Percentiles rank a stretch among this genome's conserved stretches.
These are phyloP conservation scores for Herpailurus yagouaroundi DNA, from an alignment of 2,113 vertebrate species.

Conservation along the genomic window DNA sequence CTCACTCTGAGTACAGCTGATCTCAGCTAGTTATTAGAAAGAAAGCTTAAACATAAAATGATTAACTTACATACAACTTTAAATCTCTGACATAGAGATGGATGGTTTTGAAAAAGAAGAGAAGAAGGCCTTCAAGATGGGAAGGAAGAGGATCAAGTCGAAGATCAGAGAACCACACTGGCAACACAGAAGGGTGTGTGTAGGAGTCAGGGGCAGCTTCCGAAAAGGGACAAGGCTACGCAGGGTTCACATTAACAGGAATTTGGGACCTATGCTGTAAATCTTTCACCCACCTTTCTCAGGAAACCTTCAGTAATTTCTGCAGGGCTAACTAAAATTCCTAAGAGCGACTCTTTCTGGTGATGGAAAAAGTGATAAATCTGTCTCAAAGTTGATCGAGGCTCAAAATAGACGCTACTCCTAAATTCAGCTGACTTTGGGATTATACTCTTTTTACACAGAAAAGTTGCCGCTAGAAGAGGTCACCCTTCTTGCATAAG, in stretches of 20 bases:
- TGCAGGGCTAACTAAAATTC: not conserved
- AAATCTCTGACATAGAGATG: not conserved
- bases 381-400: not conserved
- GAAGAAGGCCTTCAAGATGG: not conserved
- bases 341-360: not conserved
- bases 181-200: too few species aligned
- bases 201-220: rapidly evolving
- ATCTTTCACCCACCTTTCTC: not conserved
- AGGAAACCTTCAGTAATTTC: not conserved
- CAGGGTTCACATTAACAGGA: not conserved
- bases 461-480: not conserved
- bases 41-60: not conserved
- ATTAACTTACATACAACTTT: not conserved
- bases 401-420: not conserved
- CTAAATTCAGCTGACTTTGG: not conserved
- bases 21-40: not conserved
- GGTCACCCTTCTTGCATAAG: not conserved
- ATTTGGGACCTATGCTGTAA: not conserved
- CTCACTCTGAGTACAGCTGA: not conserved
- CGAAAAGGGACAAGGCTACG: not conserved
- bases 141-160: not conserved
- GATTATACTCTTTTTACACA: not conserved
- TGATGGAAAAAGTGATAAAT: not conserved
- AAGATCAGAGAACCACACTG: not conserved
- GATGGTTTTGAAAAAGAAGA: not conserved